Conservation (phyloP, 2,888 invertebrate species). For the Drosophila putrida region DNA sequence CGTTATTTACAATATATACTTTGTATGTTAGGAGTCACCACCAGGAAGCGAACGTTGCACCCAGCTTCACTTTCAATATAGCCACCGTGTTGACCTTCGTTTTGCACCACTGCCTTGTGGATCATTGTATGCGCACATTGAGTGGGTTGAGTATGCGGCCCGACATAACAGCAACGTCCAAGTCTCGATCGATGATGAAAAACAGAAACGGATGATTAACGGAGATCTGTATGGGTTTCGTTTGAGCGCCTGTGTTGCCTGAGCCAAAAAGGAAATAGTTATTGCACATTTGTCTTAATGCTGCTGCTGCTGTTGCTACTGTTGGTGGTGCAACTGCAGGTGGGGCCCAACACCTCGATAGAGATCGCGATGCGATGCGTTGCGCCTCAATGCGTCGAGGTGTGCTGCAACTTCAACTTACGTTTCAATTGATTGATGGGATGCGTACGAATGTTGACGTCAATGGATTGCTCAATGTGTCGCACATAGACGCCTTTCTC, state of each 20-base stretch:
- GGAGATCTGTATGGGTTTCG: conserved; percentile 89
- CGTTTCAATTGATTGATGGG: conserved; percentile 85
- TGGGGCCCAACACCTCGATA: conserved; percentile 60
- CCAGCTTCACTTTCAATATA: conserved; percentile 68
- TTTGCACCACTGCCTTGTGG: conserved; percentile 37
- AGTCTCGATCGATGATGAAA: conserved; percentile 93
- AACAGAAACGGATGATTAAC: conserved; percentile 94
- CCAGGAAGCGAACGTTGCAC: conserved; percentile 35
- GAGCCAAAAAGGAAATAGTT: conserved; percentile 65
- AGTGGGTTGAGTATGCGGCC: conserved; percentile 94
- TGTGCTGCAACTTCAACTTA: conserved; percentile 76
- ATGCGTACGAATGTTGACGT: conserved; percentile 93
- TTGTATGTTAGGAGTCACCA: conserved; percentile 38
- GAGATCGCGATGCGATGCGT: conserved; percentile 31
- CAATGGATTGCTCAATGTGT: conserved; percentile 93
- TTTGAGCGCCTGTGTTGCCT: conserved; percentile 84
- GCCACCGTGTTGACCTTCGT: conserved; percentile 63
- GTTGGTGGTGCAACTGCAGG: conserved; percentile 42
- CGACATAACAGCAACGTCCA: conserved; percentile 92
- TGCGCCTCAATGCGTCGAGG: conserved; percentile 72
- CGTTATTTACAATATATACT: conserved; percentile 56
- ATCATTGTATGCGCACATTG: conserved; percentile 91
- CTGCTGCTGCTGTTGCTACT: conserved; percentile 23
- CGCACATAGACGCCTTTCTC: conserved; percentile 92
- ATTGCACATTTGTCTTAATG: conserved; percentile 53